Percentiles rank a stretch among this genome's conserved stretches.
Evolutionary conservation across 2,888 invertebrate species (phyloP).

Genomic region (Idaea aversata): DNA sequence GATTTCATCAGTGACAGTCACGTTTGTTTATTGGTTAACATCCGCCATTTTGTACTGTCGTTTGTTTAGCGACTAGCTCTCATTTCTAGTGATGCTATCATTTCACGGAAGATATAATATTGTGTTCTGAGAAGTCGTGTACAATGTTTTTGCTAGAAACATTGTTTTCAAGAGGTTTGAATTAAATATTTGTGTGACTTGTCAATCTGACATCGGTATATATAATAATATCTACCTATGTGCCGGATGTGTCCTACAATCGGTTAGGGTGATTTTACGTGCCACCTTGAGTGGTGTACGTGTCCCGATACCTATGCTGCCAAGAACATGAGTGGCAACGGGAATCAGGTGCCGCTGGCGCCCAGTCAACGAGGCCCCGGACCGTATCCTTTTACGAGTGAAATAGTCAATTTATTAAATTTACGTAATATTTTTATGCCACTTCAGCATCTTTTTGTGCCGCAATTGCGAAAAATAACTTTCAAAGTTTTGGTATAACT

Average conservation of each 20-base stretch:
- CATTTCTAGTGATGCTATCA: constrained; percentile 68
- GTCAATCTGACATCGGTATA: constrained; percentile 72
- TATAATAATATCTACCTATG: constrained; percentile 57
- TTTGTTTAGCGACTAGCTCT: constrained; percentile 78
- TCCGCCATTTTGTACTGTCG: constrained; percentile 81
- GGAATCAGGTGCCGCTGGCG: constrained; percentile 83
- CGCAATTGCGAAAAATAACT: constrained; percentile 59
- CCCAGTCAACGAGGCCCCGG: constrained; percentile 80
- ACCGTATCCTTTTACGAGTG: constrained; percentile 79
- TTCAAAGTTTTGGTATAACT: constrained; percentile 27
- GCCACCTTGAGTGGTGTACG: constrained; percentile 83
- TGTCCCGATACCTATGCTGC: constrained; percentile 81
- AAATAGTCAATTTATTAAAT: constrained; percentile 54
- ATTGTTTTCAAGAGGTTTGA: constrained; percentile 61
- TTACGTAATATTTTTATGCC: constrained; percentile 73
- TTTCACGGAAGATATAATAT: constrained; percentile 60
- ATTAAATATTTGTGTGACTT: constrained; percentile 66
- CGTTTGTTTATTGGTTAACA: constrained; percentile 80
- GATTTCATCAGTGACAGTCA: constrained; percentile 65
- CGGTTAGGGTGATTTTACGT: constrained; percentile 78
- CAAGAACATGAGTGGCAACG: constrained; percentile 83
- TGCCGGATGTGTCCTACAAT: constrained; percentile 81
- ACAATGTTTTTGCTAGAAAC: constrained; percentile 76
- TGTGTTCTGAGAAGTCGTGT: constrained; percentile 66
- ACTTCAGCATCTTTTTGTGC: constrained; percentile 64